Conservation (phyloP, 2,888 invertebrate genomes). For the Ormyrus pomaceus region DNA sequence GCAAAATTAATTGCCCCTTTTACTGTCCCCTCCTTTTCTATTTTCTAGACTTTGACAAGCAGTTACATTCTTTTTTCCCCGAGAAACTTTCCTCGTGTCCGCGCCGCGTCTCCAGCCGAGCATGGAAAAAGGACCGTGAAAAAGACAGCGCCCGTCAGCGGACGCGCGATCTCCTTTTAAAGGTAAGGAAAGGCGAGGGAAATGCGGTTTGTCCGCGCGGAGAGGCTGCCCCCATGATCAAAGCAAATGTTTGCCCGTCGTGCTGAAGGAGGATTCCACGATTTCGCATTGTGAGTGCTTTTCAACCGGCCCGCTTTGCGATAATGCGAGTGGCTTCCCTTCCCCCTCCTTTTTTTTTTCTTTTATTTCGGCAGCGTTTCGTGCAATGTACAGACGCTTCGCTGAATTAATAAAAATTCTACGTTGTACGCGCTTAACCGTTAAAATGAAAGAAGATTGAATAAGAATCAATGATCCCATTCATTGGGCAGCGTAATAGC, state of each 20-base stretch:
- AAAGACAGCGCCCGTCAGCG: background rate
- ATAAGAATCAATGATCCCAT: too few relatives aligned
- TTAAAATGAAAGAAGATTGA: too few relatives aligned
- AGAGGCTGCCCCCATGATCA: conserved; percentile 43
- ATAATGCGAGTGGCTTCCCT: conserved; percentile 15
- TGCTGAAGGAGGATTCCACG: conserved; percentile 27
- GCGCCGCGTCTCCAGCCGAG: background rate
- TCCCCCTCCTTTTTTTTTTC: conserved; percentile 9
- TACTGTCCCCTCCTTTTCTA: conserved; percentile 51
- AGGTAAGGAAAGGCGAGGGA: conserved; percentile 16
- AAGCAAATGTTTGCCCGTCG: conserved; percentile 53
- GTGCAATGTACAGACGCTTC: background rate
- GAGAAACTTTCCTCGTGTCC: too few relatives aligned
- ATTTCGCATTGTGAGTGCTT: conserved; percentile 44
- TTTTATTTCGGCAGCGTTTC: background rate
- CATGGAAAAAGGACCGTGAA: conserved; percentile 1
- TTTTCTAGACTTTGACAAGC: conserved; percentile 28
- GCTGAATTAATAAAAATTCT: background rate
- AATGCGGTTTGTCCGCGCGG: background rate
- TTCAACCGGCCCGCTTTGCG: conserved; percentile 42
- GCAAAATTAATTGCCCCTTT: too few relatives aligned
- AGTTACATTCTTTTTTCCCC: conserved; percentile 33
- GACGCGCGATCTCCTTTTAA: conserved; percentile 23
- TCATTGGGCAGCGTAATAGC: too few relatives aligned
- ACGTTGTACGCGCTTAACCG: too few relatives aligned